phyloP scores from a whole-genome alignment of 2,888 invertebrate genomes.

The Epiperipatus broadwayi region DNA sequence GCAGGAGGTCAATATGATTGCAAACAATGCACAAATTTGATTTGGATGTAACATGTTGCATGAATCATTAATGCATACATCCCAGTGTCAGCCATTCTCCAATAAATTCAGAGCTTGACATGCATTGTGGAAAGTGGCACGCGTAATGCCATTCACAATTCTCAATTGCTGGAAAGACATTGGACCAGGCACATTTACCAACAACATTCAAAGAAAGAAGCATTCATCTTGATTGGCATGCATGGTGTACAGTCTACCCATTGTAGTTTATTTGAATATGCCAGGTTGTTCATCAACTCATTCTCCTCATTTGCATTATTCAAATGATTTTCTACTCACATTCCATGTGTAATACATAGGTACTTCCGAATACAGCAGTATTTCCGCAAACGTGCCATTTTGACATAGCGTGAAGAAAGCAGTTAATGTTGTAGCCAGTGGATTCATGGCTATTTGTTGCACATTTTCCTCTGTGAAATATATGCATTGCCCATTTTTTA shows the following conservation, averaged over 20 bases:
- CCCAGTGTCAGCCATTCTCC: slow-evolving; percentile 23
- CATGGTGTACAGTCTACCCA: not conserved
- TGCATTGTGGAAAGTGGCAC: slow-evolving; percentile 16
- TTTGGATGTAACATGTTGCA: slow-evolving; percentile 14
- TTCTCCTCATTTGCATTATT: slow-evolving; percentile 13
- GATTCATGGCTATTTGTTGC: slow-evolving; percentile 18
- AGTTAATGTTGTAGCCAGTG: slow-evolving; percentile 18
- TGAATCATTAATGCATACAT: slow-evolving; percentile 21
- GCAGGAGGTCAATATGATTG: slow-evolving; percentile 18
- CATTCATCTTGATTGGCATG: slow-evolving; percentile 15
- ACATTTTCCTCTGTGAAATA: too few relatives aligned
- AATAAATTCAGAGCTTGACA: slow-evolving; percentile 16
- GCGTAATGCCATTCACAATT: slow-evolving; percentile 16
- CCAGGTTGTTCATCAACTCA: slow-evolving; percentile 12
- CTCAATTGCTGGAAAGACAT: slow-evolving; percentile 11
- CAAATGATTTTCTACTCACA: slow-evolving; percentile 14
- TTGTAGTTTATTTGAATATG: slow-evolving; percentile 7
- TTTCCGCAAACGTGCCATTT: slow-evolving; percentile 18
- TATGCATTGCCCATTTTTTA: too few relatives aligned
- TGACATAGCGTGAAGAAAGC: slow-evolving; percentile 21
- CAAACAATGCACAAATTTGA: slow-evolving; percentile 17
- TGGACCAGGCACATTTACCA: slow-evolving; percentile 12
- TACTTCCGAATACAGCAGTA: slow-evolving; percentile 18
- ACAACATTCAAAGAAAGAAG: slow-evolving; percentile 15
- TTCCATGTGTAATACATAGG: slow-evolving; percentile 19